Evolutionary conservation across 2,113 vertebrate species (phyloP).

Genomic region (Hippolais icterina): DNA sequence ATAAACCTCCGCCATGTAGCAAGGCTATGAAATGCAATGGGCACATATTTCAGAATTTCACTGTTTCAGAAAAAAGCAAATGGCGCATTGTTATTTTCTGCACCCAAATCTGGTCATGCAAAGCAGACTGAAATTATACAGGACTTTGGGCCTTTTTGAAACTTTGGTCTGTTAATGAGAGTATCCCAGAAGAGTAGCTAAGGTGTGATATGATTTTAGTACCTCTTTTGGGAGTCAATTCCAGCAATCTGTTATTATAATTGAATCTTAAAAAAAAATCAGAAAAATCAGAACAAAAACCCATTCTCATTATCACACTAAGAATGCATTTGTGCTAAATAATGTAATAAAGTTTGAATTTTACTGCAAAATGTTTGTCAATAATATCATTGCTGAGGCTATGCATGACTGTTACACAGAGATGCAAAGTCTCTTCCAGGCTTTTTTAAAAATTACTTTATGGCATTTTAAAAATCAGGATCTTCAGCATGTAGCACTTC

Average conservation of each 20-base stretch:
- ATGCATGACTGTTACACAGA: not conserved
- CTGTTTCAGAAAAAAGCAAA: not conserved
- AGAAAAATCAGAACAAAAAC: not conserved
- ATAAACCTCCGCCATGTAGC: not conserved
- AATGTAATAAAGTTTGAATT: not conserved
- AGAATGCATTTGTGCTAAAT: not conserved
- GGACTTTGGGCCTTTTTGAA: accelerated
- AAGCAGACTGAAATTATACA: not conserved
- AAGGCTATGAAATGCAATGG: not conserved
- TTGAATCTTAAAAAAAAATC: not conserved
- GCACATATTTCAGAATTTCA: not conserved
- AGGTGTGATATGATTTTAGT: not conserved
- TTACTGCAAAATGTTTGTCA: not conserved
- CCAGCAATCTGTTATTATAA: not conserved
- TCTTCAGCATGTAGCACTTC: not conserved
- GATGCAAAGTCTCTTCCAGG: not conserved
- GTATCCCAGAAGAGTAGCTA: not conserved
- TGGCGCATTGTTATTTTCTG: accelerated
- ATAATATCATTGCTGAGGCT: not conserved
- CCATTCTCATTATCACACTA: not conserved
- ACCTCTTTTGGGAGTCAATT: not conserved
- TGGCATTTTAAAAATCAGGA: not conserved
- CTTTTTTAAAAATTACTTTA: not conserved
- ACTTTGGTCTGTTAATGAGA: not conserved
- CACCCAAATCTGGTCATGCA: not conserved